Evolutionary conservation across 2,113 vertebrate species (phyloP).

Genomic region (Capreolus pygargus): DNA sequence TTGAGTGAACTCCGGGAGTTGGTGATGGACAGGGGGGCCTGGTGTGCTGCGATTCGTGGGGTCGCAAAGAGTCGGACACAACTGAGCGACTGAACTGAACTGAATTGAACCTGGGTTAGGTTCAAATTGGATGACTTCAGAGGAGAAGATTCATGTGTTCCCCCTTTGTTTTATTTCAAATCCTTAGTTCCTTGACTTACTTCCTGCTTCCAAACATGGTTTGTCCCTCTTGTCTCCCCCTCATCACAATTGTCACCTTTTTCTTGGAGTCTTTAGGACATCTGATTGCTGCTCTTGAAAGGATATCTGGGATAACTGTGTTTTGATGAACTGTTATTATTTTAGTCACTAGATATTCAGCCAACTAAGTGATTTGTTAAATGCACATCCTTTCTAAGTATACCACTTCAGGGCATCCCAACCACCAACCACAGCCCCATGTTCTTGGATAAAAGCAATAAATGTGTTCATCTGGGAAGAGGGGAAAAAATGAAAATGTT

Average conservation of each 20-base stretch:
- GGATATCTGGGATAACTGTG: neutral
- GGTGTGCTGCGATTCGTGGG: no score
- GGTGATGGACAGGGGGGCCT: no score
- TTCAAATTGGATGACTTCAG: neutral
- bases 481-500: constrained; percentile 57
- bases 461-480: constrained; percentile 47
- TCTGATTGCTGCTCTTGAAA: constrained; percentile 19
- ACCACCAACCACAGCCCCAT: constrained; percentile 14
- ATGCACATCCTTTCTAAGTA: neutral
- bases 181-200: neutral
- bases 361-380: constrained; percentile 41
- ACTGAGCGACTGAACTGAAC: no score
- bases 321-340: constrained; percentile 47
- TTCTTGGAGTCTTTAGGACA: neutral
- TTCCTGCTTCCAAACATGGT: neutral
- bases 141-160: neutral
- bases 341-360: constrained; percentile 45
- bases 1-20: no score
- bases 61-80: no score
- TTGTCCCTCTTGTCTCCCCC: neutral
- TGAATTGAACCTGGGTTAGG: neutral
- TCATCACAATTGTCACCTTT: neutral
- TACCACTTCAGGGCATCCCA: neutral
- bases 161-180: neutral
- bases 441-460: constrained; percentile 63